phyloP scores from a whole-genome alignment of 1,140 invertebrate genomes.

The Palaemon carinicauda region DNA sequence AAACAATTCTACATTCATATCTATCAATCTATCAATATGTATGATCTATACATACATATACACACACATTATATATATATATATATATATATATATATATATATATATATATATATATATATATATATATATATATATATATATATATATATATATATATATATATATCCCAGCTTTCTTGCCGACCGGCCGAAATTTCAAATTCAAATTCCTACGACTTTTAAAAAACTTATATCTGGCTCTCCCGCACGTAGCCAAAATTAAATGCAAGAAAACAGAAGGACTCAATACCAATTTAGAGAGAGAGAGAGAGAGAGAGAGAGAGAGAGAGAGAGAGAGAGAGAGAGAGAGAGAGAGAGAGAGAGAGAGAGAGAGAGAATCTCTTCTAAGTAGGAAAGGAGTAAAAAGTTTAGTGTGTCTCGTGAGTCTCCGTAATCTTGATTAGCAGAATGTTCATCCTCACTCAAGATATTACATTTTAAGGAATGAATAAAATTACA shows the following conservation, averaged over 20 bases:
- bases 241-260: neutral
- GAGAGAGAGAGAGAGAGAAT: neutral
- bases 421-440: too few species aligned
- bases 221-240: neutral
- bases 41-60: too few species aligned
- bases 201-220: too few species aligned
- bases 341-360: too few species aligned
- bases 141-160: neutral
- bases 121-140: slow-evolving; percentile 1
- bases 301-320: neutral
- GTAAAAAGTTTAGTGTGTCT: neutral
- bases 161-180: too few species aligned
- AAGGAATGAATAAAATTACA: too few species aligned
- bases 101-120: neutral
- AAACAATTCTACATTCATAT: too few species aligned
- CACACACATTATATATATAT: neutral
- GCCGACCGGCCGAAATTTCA: too few species aligned
- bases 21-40: too few species aligned
- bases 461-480: too few species aligned
- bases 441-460: too few species aligned
- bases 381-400: neutral
- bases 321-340: neutral
- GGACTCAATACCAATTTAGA: neutral
- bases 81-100: neutral
- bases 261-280: neutral